Conservation (phyloP, 2,888 invertebrate genomes). For the Sphecodes monilicornis region DNA sequence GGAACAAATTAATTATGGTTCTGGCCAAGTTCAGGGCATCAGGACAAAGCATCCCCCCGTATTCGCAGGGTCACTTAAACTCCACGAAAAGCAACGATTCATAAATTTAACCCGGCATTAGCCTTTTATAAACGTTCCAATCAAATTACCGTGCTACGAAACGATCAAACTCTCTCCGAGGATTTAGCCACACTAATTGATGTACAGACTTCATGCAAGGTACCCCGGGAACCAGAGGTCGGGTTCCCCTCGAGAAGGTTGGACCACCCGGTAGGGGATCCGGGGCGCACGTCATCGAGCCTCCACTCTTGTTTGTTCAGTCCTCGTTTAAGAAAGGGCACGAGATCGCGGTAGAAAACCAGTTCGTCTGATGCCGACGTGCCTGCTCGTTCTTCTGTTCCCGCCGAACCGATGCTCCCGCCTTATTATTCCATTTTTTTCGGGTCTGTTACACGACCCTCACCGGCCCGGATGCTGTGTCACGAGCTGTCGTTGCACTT, state of each 20-base stretch:
- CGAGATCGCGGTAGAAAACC: conserved; percentile 39
- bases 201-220: conserved; percentile 40
- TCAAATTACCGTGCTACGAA: conserved; percentile 40
- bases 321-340: conserved; percentile 34
- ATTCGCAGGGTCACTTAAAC: neutral
- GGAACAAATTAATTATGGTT: neutral
- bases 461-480: neutral
- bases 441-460: neutral
- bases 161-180: conserved; percentile 33
- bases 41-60: neutral
- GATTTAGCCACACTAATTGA: conserved; percentile 46
- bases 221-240: conserved; percentile 29
- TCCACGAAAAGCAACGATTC: neutral
- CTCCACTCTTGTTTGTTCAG: conserved; percentile 47
- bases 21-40: neutral
- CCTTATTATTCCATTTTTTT: conserved; percentile 35
- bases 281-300: conserved; percentile 50
- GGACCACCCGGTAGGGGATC: conserved; percentile 57
- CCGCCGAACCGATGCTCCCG: conserved; percentile 2
- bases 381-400: neutral
- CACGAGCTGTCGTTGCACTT: neutral
- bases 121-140: conserved; percentile 19
- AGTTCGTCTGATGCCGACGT: conserved; percentile 33
- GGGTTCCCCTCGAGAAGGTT: conserved; percentile 28
- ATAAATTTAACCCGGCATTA: conserved; percentile 17